phyloP scores from a whole-genome alignment of 2,797 vertebrate species.

The Anguilla marmorata region DNA sequence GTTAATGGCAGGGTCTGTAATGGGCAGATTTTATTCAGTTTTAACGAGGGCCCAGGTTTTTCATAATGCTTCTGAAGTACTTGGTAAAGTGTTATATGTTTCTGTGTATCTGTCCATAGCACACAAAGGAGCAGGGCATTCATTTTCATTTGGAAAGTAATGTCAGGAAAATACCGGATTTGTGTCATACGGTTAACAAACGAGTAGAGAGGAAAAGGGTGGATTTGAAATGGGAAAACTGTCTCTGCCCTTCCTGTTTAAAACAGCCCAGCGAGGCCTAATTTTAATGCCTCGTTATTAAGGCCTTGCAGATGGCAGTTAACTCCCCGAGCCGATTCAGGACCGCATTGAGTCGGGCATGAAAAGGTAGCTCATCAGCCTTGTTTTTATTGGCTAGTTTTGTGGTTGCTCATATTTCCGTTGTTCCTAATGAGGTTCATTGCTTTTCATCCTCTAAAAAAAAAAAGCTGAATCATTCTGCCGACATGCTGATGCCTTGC shows the following conservation, averaged over 20 bases:
- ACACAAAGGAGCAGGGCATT: conserved; percentile 46
- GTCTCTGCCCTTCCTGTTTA: conserved; percentile 59
- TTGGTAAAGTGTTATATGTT: conserved; percentile 64
- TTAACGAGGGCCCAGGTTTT: conserved; percentile 75
- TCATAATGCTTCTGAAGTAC: conserved; percentile 69
- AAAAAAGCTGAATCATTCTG: conserved; percentile 37
- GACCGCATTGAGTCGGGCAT: conserved; percentile 36
- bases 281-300: conserved; percentile 53
- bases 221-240: conserved; percentile 55
- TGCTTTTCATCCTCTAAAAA: not conserved
- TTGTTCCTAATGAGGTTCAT: not conserved
- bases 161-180: conserved; percentile 58
- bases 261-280: conserved; percentile 48
- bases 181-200: conserved; percentile 61
- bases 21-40: conserved; percentile 69
- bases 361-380: conserved; percentile 34
- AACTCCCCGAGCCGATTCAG: conserved; percentile 55
- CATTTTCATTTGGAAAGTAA: conserved; percentile 63
- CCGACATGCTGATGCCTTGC: conserved; percentile 22
- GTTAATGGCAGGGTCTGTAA: conserved; percentile 29
- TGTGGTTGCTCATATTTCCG: not conserved
- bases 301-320: conserved; percentile 55
- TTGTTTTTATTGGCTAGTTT: conserved; percentile 37
- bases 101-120: conserved; percentile 32
- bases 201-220: conserved; percentile 49